A percentile compares a stretch with the other conserved stretches of the same genome.
Evolutionary conservation across 2,797 vertebrate species (phyloP).

Genomic region (Thripadectes ignobilis): DNA sequence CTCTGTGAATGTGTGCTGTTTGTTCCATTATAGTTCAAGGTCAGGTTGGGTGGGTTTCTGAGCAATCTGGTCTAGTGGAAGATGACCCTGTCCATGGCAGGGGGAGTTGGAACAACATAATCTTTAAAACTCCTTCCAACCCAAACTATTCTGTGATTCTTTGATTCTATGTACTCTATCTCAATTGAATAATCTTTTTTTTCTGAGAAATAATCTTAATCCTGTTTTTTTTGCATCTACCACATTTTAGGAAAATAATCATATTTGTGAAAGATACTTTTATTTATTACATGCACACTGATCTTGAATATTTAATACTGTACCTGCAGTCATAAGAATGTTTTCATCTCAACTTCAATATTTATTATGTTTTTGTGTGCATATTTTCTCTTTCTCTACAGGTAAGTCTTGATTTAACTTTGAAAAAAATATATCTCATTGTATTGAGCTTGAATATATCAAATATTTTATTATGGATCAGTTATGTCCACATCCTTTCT

Average conservation of each 20-base stretch:
- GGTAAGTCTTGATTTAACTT: not conserved
- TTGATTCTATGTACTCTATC: not conserved
- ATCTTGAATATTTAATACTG: not conserved
- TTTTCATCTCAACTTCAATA: not conserved
- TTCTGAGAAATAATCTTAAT: not conserved
- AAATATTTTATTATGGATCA: not conserved
- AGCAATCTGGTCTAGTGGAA: not conserved
- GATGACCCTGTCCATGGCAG: not conserved
- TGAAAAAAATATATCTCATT: not conserved
- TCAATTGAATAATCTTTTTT: not conserved
- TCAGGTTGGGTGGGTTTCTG: not conserved
- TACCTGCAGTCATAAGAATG: not conserved
- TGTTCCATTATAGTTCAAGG: not conserved
- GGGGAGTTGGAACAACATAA: accelerated
- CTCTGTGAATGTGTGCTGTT: not conserved
- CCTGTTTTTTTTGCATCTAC: not conserved
- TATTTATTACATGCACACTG: not conserved
- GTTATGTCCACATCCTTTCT: not conserved
- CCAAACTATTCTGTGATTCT: not conserved
- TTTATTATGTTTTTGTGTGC: not conserved
- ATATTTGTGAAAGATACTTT: not conserved
- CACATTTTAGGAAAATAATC: not conserved
- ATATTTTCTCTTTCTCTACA: not conserved
- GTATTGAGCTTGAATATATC: not conserved
- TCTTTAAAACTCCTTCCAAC: not conserved